Evolutionary conservation across 2,888 invertebrate species (phyloP).

Genomic region (Capitulum mitella): DNA sequence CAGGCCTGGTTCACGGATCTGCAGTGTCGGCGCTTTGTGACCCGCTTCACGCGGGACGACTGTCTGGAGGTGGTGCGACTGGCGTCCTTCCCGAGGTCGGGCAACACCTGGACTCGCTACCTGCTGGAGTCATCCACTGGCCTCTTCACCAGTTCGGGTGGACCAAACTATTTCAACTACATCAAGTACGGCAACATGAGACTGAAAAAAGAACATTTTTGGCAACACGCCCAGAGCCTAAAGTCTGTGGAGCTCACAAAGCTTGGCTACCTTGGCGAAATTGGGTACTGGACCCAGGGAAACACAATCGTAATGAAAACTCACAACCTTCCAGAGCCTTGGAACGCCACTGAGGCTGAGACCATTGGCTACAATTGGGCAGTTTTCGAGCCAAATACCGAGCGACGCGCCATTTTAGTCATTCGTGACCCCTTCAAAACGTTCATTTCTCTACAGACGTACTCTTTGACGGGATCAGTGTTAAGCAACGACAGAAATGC

Average conservation of each 20-base stretch:
- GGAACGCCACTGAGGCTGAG: background rate
- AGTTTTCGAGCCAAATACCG: background rate
- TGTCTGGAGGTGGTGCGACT: background rate
- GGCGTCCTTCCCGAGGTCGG: constrained; percentile 12
- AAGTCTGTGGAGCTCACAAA: too few species aligned
- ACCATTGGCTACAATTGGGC: background rate
- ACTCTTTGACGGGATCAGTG: too few species aligned
- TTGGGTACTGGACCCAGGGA: background rate
- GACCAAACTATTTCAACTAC: background rate
- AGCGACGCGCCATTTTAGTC: background rate
- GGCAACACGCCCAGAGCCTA: too few species aligned
- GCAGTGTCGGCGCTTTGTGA: background rate
- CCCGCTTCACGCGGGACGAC: background rate
- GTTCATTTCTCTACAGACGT: background rate
- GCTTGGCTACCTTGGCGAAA: too few species aligned
- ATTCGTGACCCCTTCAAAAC: background rate
- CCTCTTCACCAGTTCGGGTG: background rate
- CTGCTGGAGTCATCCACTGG: background rate
- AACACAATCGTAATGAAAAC: background rate
- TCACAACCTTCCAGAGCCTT: background rate
- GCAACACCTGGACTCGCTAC: constrained; percentile 4
- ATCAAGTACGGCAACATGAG: too few species aligned
- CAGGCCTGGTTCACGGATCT: background rate
- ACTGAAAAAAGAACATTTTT: too few species aligned
- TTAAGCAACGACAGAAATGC: too few species aligned